A percentile compares a stretch with the other conserved stretches of the same genome.
phyloP scores from a whole-genome alignment of 2,113 vertebrate species.

The Myocastor coypus region DNA sequence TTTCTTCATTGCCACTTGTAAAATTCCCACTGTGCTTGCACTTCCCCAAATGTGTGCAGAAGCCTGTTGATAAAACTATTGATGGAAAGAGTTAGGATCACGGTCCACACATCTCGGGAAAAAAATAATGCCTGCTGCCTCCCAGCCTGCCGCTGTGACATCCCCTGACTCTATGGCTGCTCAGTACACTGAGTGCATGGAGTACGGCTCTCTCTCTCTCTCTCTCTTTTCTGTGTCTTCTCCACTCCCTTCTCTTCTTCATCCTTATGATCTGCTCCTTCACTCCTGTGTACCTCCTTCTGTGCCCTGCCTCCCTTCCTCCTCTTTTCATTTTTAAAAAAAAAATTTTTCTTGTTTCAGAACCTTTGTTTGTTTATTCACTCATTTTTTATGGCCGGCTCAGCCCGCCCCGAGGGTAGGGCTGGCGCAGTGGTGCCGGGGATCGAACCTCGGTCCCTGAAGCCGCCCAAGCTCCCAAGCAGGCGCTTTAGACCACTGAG shows the following conservation, averaged over 20 bases:
- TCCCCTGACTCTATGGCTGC: neutral
- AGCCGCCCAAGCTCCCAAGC: no score
- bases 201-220: no score
- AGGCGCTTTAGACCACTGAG: no score
- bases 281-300: neutral
- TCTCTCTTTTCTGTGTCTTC: neutral
- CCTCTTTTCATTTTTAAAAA: no score
- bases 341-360: no score
- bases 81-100: no score
- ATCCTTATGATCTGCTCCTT: neutral
- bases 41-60: neutral
- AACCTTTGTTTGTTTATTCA: no score
- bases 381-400: no score
- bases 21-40: neutral
- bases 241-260: neutral
- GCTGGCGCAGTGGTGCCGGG: no score
- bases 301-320: neutral
- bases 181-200: accelerated
- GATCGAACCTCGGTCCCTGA: no score
- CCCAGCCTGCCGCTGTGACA: accelerated
- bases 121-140: neutral
- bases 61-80: neutral
- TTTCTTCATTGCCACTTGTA: neutral
- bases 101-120: neutral
- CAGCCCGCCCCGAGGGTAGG: no score